phyloP scores from a whole-genome alignment of 1,140 invertebrate species.

The Drosophila tropicalis region DNA sequence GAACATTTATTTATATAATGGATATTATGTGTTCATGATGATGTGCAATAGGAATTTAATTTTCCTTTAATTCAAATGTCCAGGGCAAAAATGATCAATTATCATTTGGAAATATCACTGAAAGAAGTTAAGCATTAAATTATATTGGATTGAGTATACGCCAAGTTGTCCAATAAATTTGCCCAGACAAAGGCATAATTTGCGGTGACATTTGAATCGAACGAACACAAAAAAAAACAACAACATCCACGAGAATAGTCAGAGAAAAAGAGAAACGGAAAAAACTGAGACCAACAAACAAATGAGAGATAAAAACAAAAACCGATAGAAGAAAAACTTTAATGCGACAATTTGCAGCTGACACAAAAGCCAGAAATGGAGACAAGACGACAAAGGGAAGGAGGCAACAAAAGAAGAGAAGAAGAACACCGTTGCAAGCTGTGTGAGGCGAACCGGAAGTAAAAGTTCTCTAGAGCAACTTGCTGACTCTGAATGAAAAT shows the following conservation, averaged over 20 bases:
- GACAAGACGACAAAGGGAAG: background rate
- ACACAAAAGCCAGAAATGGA: conserved; percentile 34
- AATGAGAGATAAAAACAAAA: conserved; percentile 31
- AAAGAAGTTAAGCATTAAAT: conserved; percentile 3
- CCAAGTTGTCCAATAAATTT: conserved; percentile 8
- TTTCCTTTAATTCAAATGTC: background rate
- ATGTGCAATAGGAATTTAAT: background rate
- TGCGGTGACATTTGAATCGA: conserved; percentile 50
- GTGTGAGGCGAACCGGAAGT: conserved; percentile 46
- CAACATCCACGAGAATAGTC: conserved; percentile 1
- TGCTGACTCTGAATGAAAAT: conserved; percentile 54
- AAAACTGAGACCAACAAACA: conserved; percentile 27
- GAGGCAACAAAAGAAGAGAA: conserved; percentile 20
- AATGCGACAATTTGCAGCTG: conserved; percentile 69
- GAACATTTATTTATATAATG: conserved; percentile 1
- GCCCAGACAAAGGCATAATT: conserved; percentile 42
- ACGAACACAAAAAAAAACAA: background rate
- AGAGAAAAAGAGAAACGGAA: conserved; percentile 29
- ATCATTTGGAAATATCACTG: background rate
- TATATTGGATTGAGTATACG: conserved; percentile 42
- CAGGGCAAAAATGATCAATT: conserved; percentile 7
- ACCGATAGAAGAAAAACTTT: conserved; percentile 35
- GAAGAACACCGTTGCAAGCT: conserved; percentile 31
- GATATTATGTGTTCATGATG: background rate
- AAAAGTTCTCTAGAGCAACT: conserved; percentile 42